Conservation (phyloP, 2,113 vertebrate genomes). For the Nyctibius bracteatus region DNA sequence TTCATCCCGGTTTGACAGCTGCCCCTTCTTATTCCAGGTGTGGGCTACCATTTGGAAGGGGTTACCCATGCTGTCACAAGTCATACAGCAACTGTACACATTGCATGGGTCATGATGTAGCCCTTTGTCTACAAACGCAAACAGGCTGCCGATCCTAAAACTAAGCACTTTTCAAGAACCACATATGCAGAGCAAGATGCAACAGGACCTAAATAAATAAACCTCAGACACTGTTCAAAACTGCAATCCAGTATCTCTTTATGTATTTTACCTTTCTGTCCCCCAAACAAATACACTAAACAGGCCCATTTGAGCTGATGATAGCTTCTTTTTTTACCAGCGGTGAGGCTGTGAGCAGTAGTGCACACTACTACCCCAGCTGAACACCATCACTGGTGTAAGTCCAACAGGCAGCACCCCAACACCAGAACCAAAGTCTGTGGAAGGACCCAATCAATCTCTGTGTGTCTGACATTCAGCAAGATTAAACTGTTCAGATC, state of each 20-base stretch:
- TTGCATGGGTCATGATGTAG: neutral
- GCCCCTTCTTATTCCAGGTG: neutral
- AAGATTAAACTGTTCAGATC: neutral
- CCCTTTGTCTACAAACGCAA: neutral
- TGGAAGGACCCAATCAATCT: neutral
- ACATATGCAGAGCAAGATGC: neutral
- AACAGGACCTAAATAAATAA: neutral
- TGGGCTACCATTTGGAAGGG: fast-evolving
- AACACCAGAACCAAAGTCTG: neutral
- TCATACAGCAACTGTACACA: neutral
- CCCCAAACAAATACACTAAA: neutral
- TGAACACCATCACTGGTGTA: neutral
- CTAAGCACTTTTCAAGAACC: neutral
- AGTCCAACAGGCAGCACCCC: neutral
- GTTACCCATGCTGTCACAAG: neutral
- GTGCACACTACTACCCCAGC: neutral
- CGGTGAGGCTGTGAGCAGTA: neutral
- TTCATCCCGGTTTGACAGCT: neutral
- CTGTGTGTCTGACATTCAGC: fast-evolving
- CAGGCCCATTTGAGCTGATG: neutral
- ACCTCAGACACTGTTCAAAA: neutral
- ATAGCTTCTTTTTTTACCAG: neutral
- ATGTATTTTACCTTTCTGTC: neutral
- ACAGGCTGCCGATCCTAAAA: neutral
- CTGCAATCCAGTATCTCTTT: neutral